phyloP scores from a whole-genome alignment of 2,888 invertebrate species.

The Lepidochrysops patricia region DNA sequence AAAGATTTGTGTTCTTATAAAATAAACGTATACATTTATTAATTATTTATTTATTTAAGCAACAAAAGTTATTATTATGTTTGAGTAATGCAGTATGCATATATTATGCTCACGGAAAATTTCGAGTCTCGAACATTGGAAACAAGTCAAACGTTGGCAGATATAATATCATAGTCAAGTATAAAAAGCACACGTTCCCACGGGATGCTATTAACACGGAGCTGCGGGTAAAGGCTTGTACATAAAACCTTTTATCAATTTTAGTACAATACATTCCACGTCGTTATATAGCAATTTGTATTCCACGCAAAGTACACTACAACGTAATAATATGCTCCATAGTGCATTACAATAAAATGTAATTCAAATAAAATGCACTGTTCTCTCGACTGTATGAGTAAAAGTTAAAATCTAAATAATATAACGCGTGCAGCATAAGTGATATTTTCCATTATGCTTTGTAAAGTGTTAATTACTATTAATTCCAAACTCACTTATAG shows the following conservation, averaged over 20 bases:
- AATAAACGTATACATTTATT: no score
- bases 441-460: constrained; percentile 12
- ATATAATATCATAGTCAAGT: no score
- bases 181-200: no score
- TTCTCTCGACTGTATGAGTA: background rate
- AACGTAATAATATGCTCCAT: background rate
- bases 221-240: no score
- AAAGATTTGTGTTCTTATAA: no score
- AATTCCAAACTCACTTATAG: background rate
- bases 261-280: background rate
- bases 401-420: constrained; percentile 12
- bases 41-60: no score
- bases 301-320: background rate
- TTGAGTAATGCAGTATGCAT: no score
- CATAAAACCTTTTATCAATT: background rate
- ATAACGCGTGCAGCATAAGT: constrained; percentile 7
- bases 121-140: no score
- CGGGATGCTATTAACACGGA: no score
- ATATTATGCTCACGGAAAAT: no score
- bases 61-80: no score
- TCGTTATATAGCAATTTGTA: background rate
- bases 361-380: constrained; percentile 4
- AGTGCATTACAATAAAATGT: background rate
- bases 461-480: background rate
- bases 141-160: no score